Base-by-base conservation (phyloP, 2,797 vertebrate genomes). In the Sylvilagus floridanus region DNA sequence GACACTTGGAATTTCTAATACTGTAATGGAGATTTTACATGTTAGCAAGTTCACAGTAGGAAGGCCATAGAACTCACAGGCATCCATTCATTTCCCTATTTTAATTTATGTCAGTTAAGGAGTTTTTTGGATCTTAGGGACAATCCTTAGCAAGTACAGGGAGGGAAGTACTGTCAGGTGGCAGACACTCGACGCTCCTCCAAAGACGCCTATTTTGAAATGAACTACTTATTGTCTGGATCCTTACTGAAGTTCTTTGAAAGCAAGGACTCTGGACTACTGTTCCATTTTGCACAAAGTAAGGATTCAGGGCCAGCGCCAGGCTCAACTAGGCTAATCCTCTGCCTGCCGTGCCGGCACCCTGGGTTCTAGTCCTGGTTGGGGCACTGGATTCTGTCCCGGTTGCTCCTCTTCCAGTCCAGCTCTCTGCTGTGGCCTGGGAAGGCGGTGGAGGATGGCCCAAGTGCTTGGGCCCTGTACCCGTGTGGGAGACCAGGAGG, bases 201-300 rank as follows among this genome's bases (percentile, higher is more conserved):
- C 19, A 69, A 75, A 10, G 35, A 13, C 14, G 10, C 52, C 65
- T 85, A 0, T 60, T 5, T 16, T 88, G 30, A 86, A 22, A 66
- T 77, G n/a, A 57, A 52, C 26, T 47, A 10, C 4, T 0, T 66
- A 4, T 21, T 63, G 14, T 65, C 16, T 17, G 5, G 50, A 66
- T 72, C 54, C 60, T 92, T 26, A 9, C 47, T 92, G 68, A 73
- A 24, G 52, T 66, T 84, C 65, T 65, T 95, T 81, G 62, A 93
- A 77, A 75, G 47, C 30, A 76, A 52, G 19, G 8, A 30, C 28
- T 68, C 65, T 79, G 62, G 42, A 60, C 92, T 30, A 37, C 6
- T 75, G 19, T 78, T 85, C 7, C 1, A 78, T 69, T 78, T 42
- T 42, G 42, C 42, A 42, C 42, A 42, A 42, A 42, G 42, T 42